A percentile compares a stretch with the other conserved stretches of the same genome.
phyloP scores from a whole-genome alignment of 2,797 vertebrate genomes.

The Sorex maritimensis region DNA sequence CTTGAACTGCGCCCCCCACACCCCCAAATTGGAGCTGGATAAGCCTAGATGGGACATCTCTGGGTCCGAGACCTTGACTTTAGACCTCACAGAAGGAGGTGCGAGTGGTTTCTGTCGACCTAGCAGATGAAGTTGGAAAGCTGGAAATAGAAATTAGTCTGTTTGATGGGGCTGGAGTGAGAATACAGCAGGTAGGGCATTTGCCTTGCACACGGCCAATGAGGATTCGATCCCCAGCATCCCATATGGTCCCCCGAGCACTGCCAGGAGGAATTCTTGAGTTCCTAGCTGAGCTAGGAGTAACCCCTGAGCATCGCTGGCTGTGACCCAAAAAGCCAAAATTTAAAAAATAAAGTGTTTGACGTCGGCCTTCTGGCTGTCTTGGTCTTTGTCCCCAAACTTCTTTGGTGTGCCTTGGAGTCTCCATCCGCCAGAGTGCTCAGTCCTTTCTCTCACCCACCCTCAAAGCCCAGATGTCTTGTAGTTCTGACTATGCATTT shows the following conservation, averaged over 20 bases:
- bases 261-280: too few relatives aligned
- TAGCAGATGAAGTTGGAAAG: neutral
- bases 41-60: neutral
- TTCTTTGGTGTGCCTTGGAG: neutral
- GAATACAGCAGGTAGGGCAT: too few relatives aligned
- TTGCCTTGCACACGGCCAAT: too few relatives aligned
- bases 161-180: neutral
- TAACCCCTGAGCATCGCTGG: too few relatives aligned
- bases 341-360: too few relatives aligned
- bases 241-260: too few relatives aligned
- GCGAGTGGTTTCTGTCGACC: too few relatives aligned
- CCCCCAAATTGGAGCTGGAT: slow-evolving; percentile 49
- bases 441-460: neutral
- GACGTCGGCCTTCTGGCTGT: too few relatives aligned
- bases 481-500: neutral
- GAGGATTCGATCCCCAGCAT: too few relatives aligned
- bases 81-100: neutral
- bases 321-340: too few relatives aligned
- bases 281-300: too few relatives aligned
- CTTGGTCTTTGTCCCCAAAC: too few relatives aligned
- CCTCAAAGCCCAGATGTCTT: neutral
- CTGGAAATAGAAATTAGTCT: neutral
- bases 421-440: neutral
- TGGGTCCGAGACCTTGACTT: neutral
- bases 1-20: neutral